Evolutionary conservation across 2,797 vertebrate genomes (phyloP).

Genomic region (Euphonia xanthogaster): DNA sequence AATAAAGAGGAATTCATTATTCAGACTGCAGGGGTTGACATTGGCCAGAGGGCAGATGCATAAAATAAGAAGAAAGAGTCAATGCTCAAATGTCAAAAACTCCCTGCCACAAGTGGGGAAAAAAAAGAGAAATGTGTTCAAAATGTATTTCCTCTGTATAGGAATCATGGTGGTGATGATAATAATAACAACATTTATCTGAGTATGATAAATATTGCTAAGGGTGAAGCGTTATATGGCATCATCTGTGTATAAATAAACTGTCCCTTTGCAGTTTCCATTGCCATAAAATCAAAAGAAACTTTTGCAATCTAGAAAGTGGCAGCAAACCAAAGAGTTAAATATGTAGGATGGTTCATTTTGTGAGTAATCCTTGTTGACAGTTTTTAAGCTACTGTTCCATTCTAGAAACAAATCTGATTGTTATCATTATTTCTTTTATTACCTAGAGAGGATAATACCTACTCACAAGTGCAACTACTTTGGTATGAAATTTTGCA

Average conservation of each 20-base stretch:
- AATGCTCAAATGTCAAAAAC: not conserved
- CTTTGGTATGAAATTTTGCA: not conserved
- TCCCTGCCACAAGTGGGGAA: not conserved
- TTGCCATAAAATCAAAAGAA: not conserved
- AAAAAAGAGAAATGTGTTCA: not conserved
- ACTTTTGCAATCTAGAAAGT: not conserved
- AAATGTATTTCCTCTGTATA: not conserved
- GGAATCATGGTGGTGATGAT: not conserved
- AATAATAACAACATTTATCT: not conserved
- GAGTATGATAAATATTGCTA: not conserved
- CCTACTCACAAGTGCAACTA: not conserved
- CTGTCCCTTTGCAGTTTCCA: not conserved
- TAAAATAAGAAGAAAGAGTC: not conserved
- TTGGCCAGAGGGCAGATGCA: conserved; percentile 6
- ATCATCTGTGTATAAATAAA: not conserved
- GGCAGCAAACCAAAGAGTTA: not conserved
- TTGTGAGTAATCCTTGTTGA: not conserved
- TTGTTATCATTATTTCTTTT: not conserved
- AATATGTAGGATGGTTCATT: not conserved
- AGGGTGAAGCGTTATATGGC: not conserved
- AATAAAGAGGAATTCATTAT: conserved; percentile 3
- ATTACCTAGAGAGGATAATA: not conserved
- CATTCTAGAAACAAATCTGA: not conserved
- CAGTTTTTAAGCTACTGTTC: not conserved
- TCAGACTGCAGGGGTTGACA: conserved; percentile 13